phyloP scores from a whole-genome alignment of 2,888 invertebrate genomes.

The Idaea aversata region DNA sequence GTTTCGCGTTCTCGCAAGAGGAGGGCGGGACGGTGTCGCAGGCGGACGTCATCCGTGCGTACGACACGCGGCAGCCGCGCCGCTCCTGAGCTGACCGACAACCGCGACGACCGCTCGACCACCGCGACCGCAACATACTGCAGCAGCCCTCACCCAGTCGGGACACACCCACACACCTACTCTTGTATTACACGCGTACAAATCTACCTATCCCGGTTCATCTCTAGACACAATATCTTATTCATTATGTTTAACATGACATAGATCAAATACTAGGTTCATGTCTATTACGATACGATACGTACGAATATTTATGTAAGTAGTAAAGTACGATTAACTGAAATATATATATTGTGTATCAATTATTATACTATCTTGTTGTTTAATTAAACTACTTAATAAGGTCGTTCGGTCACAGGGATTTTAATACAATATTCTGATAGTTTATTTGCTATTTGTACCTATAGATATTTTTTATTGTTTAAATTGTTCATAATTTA shows the following conservation, averaged over 20 bases:
- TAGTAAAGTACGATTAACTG: slow-evolving; percentile 13
- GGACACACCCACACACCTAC: slow-evolving; percentile 16
- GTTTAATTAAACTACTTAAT: neutral
- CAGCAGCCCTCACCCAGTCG: slow-evolving; percentile 3
- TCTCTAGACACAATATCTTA: slow-evolving; percentile 21
- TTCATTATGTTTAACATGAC: neutral
- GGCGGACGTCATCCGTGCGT: slow-evolving; percentile 96
- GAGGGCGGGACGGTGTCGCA: slow-evolving; percentile 97
- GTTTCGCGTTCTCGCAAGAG: slow-evolving; percentile 99
- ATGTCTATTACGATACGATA: slow-evolving; percentile 8
- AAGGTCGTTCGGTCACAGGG: slow-evolving; percentile 45
- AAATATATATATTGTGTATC: slow-evolving; percentile 28
- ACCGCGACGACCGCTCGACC: slow-evolving; percentile 83
- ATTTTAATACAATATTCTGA: slow-evolving; percentile 6
- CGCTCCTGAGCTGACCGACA: slow-evolving; percentile 84
- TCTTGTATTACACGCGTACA: slow-evolving; percentile 25
- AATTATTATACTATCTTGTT: slow-evolving; percentile 16
- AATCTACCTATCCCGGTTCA: slow-evolving; percentile 21
- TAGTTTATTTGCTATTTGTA: neutral
- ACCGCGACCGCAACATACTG: slow-evolving; percentile 4
- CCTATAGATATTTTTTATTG: neutral
- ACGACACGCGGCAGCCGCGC: slow-evolving; percentile 95
- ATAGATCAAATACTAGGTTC: slow-evolving; percentile 9
- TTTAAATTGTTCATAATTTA: neutral
- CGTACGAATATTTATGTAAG: slow-evolving; percentile 2